Conservation (phyloP, 2,113 vertebrate species). For the Neolamprologus falcicula region DNA sequence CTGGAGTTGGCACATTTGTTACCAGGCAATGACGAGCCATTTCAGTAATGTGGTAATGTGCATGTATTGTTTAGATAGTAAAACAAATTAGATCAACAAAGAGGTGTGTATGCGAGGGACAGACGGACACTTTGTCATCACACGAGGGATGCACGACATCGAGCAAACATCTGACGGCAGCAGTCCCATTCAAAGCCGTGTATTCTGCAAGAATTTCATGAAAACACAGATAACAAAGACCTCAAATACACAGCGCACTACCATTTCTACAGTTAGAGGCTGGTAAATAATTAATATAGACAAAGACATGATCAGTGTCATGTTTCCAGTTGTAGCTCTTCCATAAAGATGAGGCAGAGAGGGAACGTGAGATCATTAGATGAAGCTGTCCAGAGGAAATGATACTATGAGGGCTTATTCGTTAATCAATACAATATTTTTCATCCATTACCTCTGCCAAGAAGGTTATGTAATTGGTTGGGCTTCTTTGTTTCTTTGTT, state of each 20-base stretch:
- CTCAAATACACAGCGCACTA: background rate
- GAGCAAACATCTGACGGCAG: background rate
- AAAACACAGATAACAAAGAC: background rate
- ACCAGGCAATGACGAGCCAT: constrained; percentile 20
- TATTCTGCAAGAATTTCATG: background rate
- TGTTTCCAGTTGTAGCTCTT: background rate
- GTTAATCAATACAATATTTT: background rate
- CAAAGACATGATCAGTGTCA: background rate
- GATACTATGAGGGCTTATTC: accelerated
- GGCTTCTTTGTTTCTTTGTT: background rate
- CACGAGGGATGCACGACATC: background rate
- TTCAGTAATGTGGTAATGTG: background rate
- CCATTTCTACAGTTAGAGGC: background rate
- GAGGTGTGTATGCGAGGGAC: background rate
- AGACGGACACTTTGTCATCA: background rate
- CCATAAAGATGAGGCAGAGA: background rate
- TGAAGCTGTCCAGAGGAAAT: background rate
- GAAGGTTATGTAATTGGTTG: background rate
- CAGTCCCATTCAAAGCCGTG: background rate
- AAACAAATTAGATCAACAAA: background rate
- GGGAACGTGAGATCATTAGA: background rate
- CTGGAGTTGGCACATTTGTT: constrained; percentile 11
- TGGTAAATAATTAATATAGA: background rate
- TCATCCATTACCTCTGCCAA: background rate
- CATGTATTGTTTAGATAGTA: background rate